A percentile compares a stretch with the other conserved stretches of the same genome.
Evolutionary conservation across 2,888 invertebrate species (phyloP).

Genomic region (Trachelus iudaicus): DNA sequence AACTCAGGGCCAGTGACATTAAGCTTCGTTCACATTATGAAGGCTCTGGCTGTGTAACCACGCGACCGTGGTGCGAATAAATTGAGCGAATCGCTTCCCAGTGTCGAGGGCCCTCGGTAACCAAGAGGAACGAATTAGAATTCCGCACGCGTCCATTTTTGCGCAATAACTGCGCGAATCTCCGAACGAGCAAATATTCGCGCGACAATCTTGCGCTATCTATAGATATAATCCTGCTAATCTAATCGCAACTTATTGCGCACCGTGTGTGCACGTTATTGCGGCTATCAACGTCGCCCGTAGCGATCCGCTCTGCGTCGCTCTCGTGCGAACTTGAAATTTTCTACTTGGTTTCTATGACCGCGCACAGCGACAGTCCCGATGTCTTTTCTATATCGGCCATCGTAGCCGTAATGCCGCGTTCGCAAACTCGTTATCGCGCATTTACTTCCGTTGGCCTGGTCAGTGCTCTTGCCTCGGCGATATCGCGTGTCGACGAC

Average conservation of each 20-base stretch:
- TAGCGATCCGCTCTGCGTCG: background rate
- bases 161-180: background rate
- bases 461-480: background rate
- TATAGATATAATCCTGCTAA: background rate
- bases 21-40: background rate
- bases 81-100: conserved; percentile 28
- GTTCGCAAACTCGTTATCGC: background rate
- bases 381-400: background rate
- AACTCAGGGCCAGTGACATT: conserved; percentile 6
- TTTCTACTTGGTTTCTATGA: background rate
- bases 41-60: conserved; percentile 23
- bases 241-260: background rate
- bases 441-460: background rate
- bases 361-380: background rate
- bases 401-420: background rate
- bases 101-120: conserved; percentile 30
- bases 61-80: conserved; percentile 31
- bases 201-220: background rate
- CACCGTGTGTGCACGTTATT: background rate
- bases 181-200: background rate
- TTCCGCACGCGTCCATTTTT: background rate
- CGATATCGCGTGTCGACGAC: background rate
- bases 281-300: background rate
- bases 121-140: conserved; percentile 10
- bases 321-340: background rate